Base-by-base conservation (phyloP, 1,140 invertebrate genomes). In the Aphaenogaster floridana region DNA sequence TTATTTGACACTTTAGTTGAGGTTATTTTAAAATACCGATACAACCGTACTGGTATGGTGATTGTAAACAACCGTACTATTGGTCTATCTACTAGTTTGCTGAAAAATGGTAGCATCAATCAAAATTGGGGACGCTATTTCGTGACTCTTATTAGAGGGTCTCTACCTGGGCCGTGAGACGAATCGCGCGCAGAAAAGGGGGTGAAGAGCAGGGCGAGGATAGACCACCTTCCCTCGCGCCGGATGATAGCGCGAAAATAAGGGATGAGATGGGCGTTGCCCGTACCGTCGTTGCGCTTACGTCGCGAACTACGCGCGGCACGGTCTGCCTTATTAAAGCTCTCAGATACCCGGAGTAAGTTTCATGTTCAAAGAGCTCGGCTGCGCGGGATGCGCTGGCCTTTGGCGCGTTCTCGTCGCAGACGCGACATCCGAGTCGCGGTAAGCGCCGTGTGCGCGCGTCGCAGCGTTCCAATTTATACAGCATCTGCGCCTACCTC, bases 251-350 rank as follows among this genome's bases (percentile, higher is more conserved):
- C 80, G 48, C 68, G 80, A 69, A 84, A 74, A 84, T 74, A 42
- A 28, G 74, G 48, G 74, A 66, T 36, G 61, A 79, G 78, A 42
- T 83, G 86, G 66, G 78, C 78, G 78, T 86, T 72, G 86, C 78
- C 86, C 42, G 61, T 36, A 42, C 52, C 45, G 15, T 42, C 48
- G 50, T 48, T 69, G 72, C 71, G 83, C 83, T 85, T 77, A 86
- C 84, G 48, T 80, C 69, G 54, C 54, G 54, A 74, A 76, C 54
- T 76, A 50, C 8, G 45, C 13, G 64, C 48, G 15, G 50, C 50
- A 50, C 36, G 63, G 74, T 45, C 69, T 21, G 83, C 52, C 85
- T 86, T 86, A 86, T 86, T 86, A 86, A 86, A 86, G 76, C 85
- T 86, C 78, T 61, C 63, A 17, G 64, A 61, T 86, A 86, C 52